Evolutionary conservation across 2,113 vertebrate genomes (phyloP).

Genomic region (Sapayoa aenigma): DNA sequence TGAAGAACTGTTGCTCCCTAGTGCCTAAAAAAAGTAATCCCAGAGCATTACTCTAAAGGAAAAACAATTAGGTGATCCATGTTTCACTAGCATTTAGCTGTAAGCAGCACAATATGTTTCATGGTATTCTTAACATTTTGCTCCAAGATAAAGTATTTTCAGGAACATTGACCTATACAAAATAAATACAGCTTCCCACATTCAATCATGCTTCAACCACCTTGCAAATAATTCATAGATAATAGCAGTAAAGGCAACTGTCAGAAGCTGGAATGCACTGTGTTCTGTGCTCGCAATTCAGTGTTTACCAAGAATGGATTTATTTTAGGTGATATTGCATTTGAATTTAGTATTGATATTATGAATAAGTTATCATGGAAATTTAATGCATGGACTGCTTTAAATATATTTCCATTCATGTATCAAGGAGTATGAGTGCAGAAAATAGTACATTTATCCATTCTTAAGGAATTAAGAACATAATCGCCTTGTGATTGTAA

Average conservation of each 20-base stretch:
- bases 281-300: background rate
- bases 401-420: background rate
- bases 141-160: background rate
- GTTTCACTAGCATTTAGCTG: background rate
- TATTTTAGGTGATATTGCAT: background rate
- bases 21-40: background rate
- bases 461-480: constrained; percentile 37
- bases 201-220: background rate
- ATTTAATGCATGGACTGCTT: background rate
- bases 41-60: background rate
- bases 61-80: background rate
- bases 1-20: constrained; percentile 42
- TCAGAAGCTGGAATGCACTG: background rate
- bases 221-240: background rate
- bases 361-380: background rate
- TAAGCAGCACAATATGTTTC: background rate
- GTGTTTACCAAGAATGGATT: background rate
- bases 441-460: constrained; percentile 36
- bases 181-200: background rate
- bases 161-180: background rate
- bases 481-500: constrained; percentile 47
- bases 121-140: background rate
- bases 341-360: background rate
- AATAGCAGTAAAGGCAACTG: background rate
- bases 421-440: background rate